Percentiles rank a stretch among this genome's conserved stretches.
Evolutionary conservation across 2,888 invertebrate genomes (phyloP).

Genomic region (Cephus spinipes): DNA sequence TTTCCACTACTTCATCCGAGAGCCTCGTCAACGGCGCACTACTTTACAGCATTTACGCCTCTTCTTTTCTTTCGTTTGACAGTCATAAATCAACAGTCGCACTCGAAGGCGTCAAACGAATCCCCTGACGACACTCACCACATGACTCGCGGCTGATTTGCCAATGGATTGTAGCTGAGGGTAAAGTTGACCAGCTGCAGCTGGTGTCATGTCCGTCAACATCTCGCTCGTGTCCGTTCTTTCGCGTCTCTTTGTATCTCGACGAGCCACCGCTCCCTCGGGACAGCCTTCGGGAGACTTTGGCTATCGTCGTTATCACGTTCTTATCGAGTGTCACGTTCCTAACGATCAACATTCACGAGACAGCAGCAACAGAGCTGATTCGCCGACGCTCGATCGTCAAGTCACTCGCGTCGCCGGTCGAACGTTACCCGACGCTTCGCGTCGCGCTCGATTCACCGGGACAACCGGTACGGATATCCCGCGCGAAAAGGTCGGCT

Average conservation of each 20-base stretch:
- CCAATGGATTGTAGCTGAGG: slow-evolving; percentile 64
- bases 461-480: neutral
- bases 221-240: slow-evolving; percentile 41
- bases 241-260: slow-evolving; percentile 6
- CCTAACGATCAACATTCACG: slow-evolving; percentile 5
- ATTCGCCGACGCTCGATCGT: neutral
- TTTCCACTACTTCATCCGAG: neutral
- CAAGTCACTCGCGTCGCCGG: neutral
- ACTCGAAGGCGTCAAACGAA: neutral
- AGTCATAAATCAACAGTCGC: neutral
- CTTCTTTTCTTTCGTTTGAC: neutral
- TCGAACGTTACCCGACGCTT: slow-evolving; percentile 4
- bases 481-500: neutral
- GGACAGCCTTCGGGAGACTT: neutral
- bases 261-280: neutral
- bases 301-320: neutral
- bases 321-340: slow-evolving; percentile 11
- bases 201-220: slow-evolving; percentile 67
- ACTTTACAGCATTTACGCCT: neutral
- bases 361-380: neutral
- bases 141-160: slow-evolving; percentile 64
- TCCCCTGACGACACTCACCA: slow-evolving; percentile 55
- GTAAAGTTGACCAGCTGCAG: slow-evolving; percentile 66
- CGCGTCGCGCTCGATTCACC: neutral
- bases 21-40: neutral